Conservation (phyloP, 2,888 invertebrate species). For the Dicyrtoma fusca region DNA sequence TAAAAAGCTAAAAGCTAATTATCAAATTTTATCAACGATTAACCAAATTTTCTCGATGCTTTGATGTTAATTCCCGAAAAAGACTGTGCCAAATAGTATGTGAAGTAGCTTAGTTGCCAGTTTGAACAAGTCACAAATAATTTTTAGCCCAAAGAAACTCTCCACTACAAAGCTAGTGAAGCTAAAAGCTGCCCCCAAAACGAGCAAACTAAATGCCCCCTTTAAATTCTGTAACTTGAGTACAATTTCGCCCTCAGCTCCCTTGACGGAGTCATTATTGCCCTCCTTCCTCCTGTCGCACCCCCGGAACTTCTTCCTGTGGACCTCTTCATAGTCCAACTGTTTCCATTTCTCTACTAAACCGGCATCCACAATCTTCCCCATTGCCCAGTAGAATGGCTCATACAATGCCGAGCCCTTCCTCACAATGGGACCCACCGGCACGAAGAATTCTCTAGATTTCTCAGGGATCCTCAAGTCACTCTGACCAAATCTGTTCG, state of each 20-base stretch:
- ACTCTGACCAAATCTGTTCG: conserved; percentile 10
- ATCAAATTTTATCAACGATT: too few species aligned
- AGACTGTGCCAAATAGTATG: too few species aligned
- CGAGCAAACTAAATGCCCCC: background rate
- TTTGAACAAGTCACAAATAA: too few species aligned
- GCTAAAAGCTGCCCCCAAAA: background rate
- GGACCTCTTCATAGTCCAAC: conserved; percentile 14
- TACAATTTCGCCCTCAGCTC: background rate
- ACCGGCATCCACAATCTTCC: conserved; percentile 1
- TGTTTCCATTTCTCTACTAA: background rate
- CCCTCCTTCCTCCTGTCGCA: background rate
- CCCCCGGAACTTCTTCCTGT: background rate
- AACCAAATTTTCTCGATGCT: too few species aligned
- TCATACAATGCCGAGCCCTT: background rate
- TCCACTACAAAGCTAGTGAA: background rate
- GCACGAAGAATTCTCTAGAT: conserved; percentile 18
- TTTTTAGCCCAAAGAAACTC: too few species aligned
- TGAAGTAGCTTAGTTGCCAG: too few species aligned
- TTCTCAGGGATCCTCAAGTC: background rate
- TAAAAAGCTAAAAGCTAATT: too few species aligned
- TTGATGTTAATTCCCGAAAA: too few species aligned
- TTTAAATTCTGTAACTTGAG: conserved; percentile 19
- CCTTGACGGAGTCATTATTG: background rate
- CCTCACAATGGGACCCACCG: conserved; percentile 2
- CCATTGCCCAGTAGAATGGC: conserved; percentile 9